Conservation (phyloP, 2,113 vertebrate genomes). For the Alethe diademata region DNA sequence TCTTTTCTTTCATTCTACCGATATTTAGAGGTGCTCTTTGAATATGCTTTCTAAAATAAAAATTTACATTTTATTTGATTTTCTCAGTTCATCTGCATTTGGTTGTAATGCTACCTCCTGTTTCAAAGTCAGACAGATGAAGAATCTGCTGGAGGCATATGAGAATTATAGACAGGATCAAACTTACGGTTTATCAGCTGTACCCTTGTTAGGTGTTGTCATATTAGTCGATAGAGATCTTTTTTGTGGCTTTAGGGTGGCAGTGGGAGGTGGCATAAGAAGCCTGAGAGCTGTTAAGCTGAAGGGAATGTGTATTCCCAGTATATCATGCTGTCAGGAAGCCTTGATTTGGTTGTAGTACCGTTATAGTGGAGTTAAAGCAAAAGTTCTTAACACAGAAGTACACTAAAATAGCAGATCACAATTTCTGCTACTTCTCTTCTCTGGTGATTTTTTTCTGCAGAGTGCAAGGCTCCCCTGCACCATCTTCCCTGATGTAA, state of each 20-base stretch:
- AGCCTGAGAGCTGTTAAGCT: background rate
- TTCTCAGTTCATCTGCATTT: background rate
- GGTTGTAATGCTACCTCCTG: background rate
- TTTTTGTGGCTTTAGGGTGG: background rate
- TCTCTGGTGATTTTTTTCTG: background rate
- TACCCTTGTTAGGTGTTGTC: background rate
- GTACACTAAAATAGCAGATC: background rate
- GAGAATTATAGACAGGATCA: background rate
- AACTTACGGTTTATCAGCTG: background rate
- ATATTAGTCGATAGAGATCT: background rate
- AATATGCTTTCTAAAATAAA: background rate
- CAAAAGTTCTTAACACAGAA: background rate
- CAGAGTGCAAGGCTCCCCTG: background rate
- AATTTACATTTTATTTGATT: background rate
- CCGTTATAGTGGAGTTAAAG: background rate
- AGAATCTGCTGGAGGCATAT: background rate
- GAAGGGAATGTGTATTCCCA: background rate
- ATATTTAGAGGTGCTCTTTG: background rate
- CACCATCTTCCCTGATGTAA: background rate
- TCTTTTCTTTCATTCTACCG: background rate
- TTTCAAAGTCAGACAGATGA: background rate
- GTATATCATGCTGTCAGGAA: background rate
- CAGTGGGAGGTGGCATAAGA: background rate
- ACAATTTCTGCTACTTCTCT: background rate
- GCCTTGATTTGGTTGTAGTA: background rate